Percentiles rank a stretch among this genome's conserved stretches.
Conservation (phyloP, 2,888 invertebrate genomes). For the Parapristionchus giblindavisi region DNA sequence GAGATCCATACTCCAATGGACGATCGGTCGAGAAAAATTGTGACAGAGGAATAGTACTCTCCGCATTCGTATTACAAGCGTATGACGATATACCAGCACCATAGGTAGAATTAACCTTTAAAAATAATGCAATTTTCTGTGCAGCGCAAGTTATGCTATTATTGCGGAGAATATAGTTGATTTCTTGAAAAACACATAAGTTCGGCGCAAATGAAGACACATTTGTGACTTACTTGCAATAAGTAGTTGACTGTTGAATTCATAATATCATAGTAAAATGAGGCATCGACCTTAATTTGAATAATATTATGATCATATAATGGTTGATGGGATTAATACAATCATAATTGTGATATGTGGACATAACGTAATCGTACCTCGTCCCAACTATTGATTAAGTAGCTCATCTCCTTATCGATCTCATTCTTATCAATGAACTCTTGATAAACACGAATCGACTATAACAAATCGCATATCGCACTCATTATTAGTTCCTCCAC, state of each 20-base stretch:
- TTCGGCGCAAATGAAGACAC: neutral
- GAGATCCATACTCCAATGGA: slow-evolving; percentile 12
- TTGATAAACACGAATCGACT: slow-evolving; percentile 54
- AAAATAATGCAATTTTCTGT: no score
- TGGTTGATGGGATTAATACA: neutral
- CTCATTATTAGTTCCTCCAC: neutral
- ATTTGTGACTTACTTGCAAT: slow-evolving; percentile 8
- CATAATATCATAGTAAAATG: slow-evolving; percentile 56
- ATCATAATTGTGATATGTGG: no score
- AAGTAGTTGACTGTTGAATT: slow-evolving; percentile 29
- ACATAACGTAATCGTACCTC: slow-evolving; percentile 44
- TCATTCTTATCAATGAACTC: slow-evolving; percentile 62
- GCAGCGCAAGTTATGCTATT: no score
- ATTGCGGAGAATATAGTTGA: no score
- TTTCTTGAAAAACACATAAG: no score
- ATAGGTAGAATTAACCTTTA: slow-evolving; percentile 19
- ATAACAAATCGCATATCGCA: neutral
- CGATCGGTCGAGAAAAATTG: slow-evolving; percentile 27
- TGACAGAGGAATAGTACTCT: slow-evolving; percentile 1
- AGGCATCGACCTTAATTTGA: slow-evolving; percentile 50
- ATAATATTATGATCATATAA: no score
- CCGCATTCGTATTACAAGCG: neutral
- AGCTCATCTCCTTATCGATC: slow-evolving; percentile 56
- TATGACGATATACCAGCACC: neutral
- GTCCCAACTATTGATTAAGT: slow-evolving; percentile 56